These are phyloP conservation scores for Gyrodactylus salaris DNA, from an alignment of 1,140 invertebrate genomes.

Conservation along the genomic window DNA sequence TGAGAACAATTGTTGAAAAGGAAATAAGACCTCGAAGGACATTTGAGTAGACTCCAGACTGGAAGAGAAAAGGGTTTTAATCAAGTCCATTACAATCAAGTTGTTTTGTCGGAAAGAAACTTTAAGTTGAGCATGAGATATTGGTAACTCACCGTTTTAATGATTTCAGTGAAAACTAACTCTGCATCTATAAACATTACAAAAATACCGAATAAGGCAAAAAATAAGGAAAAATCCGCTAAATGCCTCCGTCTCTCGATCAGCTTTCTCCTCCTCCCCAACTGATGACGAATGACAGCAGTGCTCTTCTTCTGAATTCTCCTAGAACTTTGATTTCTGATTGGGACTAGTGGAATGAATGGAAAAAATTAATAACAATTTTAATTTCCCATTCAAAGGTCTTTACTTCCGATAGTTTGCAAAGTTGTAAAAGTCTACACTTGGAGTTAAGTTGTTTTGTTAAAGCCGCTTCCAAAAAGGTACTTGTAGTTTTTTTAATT, in stretches of 20 bases:
- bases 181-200: slow-evolving; percentile 6
- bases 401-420: no score
- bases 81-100: background rate
- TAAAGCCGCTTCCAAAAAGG: no score
- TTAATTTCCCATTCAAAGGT: no score
- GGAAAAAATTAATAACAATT: no score
- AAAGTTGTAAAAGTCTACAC: no score
- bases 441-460: no score
- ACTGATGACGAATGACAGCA: slow-evolving; percentile 1
- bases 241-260: background rate
- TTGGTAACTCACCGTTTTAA: background rate
- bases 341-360: no score
- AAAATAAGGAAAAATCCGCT: slow-evolving; percentile 1
- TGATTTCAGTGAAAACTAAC: slow-evolving; percentile 27
- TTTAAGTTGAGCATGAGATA: background rate
- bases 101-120: background rate
- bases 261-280: background rate
- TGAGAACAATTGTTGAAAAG: slow-evolving; percentile 82
- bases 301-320: background rate
- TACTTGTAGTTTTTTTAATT: no score
- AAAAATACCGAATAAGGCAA: slow-evolving; percentile 5
- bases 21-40: slow-evolving; percentile 87
- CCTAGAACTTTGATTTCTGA: background rate
- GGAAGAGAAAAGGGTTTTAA: slow-evolving; percentile 22
- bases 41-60: slow-evolving; percentile 73